Evolutionary conservation across 2,888 invertebrate species (phyloP), one percentile per base, ranked within the genome.

Genomic region (Villa cingulata): DNA sequence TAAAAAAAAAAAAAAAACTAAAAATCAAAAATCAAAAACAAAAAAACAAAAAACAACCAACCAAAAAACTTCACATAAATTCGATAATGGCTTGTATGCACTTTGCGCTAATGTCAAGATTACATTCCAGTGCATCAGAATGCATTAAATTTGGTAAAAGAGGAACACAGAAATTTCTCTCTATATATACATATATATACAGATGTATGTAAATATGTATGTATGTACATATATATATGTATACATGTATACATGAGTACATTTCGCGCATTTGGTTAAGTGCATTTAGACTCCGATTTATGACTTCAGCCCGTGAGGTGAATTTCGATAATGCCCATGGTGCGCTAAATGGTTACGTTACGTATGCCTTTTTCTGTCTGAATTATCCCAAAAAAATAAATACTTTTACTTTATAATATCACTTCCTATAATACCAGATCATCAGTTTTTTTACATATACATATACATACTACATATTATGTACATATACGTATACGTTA

Each of bases 241-340:
- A n/a, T n/a, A n/a, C n/a, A n/a, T n/a, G n/a, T n/a, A n/a, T n/a
- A n/a, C n/a, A n/a, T n/a, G n/a, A n/a, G n/a, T n/a, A n/a, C n/a
- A n/a, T n/a, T n/a, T n/a, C n/a, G n/a, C n/a, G n/a, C 29, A 32
- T 32, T 36, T 32, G 19, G 37, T 17, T 43, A 37, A 43, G 36
- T 36, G 43, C 43, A 36, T 36, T 43, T 34, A 43, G 20, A 23
- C 20, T 43, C 36, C 36, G 37, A 43, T 43, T 43, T 43, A 43
- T 43, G 43, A 23, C 43, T 20, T 34, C 36, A 43, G 34, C 37
- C 37, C 17, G 18, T 16, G n/a, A 37, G 16, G 37, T 17, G 37
- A 18, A 37, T 37, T 37, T 37, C 17, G n/a, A 16, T 18, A 37
- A 18, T 37, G 37, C 37, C 12, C 37, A 17, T 37, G 16, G 17